These are phyloP conservation scores for Slavum lentiscoides DNA, from an alignment of 2,888 invertebrate species.

Conservation along the genomic window DNA sequence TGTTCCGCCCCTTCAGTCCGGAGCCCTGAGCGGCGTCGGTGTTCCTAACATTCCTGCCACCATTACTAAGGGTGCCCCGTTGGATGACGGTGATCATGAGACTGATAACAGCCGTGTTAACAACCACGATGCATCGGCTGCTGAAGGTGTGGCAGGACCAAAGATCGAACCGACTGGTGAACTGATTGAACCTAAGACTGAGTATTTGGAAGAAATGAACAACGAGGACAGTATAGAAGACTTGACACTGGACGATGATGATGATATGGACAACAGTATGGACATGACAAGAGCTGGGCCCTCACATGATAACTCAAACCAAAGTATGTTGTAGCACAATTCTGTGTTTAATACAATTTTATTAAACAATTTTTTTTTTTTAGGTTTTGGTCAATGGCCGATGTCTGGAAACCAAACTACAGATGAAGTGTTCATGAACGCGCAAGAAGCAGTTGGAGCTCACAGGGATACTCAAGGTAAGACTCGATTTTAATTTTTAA, in stretches of 20 bases:
- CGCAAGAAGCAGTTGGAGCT: slow-evolving; percentile 75
- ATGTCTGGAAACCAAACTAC: slow-evolving; percentile 65
- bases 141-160: slow-evolving; percentile 55
- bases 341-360: slow-evolving; percentile 17
- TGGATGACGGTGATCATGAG: slow-evolving; percentile 51
- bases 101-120: slow-evolving; percentile 51
- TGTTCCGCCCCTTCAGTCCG: slow-evolving; percentile 56
- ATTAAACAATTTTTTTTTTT: slow-evolving; percentile 56
- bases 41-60: slow-evolving; percentile 58
- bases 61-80: slow-evolving; percentile 49
- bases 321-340: slow-evolving; percentile 65
- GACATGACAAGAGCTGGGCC: slow-evolving; percentile 74
- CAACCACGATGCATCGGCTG: slow-evolving; percentile 52
- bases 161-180: slow-evolving; percentile 57
- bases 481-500: slow-evolving; percentile 58
- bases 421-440: slow-evolving; percentile 83
- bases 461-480: slow-evolving; percentile 92
- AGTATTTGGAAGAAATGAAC: slow-evolving; percentile 70
- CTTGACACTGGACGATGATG: slow-evolving; percentile 72
- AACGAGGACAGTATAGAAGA: slow-evolving; percentile 81
- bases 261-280: slow-evolving; percentile 70
- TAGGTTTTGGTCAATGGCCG: slow-evolving; percentile 85
- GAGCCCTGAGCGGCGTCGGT: slow-evolving; percentile 53
- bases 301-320: slow-evolving; percentile 65
- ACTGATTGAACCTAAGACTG: slow-evolving; percentile 73